Evolutionary conservation across 1,140 invertebrate species (phyloP), one percentile per base, ranked within the genome.

Genomic region (Coelopa frigida): DNA sequence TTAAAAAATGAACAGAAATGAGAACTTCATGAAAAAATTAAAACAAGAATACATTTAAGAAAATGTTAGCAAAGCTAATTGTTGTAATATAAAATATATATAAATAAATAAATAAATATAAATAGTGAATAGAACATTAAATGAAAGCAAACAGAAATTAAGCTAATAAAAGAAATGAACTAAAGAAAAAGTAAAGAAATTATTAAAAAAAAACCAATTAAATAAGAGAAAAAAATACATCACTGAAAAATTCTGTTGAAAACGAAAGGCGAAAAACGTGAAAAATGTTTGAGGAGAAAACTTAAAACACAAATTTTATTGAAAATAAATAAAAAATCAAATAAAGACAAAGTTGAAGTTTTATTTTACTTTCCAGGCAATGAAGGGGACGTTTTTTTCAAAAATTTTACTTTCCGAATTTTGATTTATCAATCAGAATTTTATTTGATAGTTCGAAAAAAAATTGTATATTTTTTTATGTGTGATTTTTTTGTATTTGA

Each of bases 11-110:
- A 8, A 38, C 15, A 36, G 14, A 11, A 18, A 38, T 35, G 20
- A 18, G 20, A 10, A 15, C 33, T 35, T 35, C 33, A 15, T 35
- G 20, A 5, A 17, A 14, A 14, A 36, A 14, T 3, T 20, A 36
- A 36, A 36, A 2, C 22, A 8, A 20, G 11, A 36, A 36, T 10
- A 38, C 20, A 22, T 27, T 23, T 33, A 36, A 44, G 32, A 18
- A 44, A 36, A 44, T 44, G 32, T 44, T 44, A 44, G 43, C 43
- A 35, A 44, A 44, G 43, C 43, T 44, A 44, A 44, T 36, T 23
- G 43, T 44, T 44, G 43, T 44, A 44, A 31, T 36, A 36, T 44
- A 44, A 21, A 32, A n/a, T 24, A 18, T 35, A 14, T 20, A 18
- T 32, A 43, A 29, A 29, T 11, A 11, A 14, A 43, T 32, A 43